These are phyloP conservation scores for Amorpha juglandis DNA, from an alignment of 2,888 invertebrate species.

Conservation along the genomic window DNA sequence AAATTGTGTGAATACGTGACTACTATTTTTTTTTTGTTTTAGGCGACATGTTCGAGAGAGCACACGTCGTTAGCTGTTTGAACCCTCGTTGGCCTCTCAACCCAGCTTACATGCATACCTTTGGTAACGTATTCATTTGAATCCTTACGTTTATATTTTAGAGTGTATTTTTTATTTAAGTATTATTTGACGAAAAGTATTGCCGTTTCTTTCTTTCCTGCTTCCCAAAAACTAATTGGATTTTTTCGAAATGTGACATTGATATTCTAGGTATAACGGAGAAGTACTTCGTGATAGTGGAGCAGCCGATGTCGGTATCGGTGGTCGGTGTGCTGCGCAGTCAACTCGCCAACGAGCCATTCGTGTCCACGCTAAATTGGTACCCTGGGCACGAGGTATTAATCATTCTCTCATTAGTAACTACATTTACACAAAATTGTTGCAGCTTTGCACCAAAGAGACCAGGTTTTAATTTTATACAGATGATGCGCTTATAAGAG, in stretches of 20 bases:
- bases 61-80: constrained; percentile 87
- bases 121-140: constrained; percentile 77
- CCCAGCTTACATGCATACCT: constrained; percentile 97
- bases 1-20: background rate
- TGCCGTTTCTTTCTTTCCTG: too few species aligned
- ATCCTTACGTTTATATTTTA: background rate
- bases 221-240: too few species aligned
- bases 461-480: too few species aligned
- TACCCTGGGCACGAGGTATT: constrained; percentile 87
- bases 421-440: background rate
- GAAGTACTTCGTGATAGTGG: constrained; percentile 93
- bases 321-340: constrained; percentile 84
- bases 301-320: constrained; percentile 93
- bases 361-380: constrained; percentile 89
- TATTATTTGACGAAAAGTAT: too few species aligned
- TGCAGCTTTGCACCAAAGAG: too few species aligned
- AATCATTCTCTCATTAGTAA: background rate
- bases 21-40: constrained; percentile 32
- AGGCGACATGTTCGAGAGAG: constrained; percentile 88
- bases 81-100: constrained; percentile 91
- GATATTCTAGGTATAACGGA: constrained; percentile 87
- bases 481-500: too few species aligned
- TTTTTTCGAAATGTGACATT: background rate
- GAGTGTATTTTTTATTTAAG: too few species aligned
- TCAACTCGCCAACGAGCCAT: constrained; percentile 86